These are phyloP conservation scores for Polydrusus tereticollis DNA, from an alignment of 2,888 invertebrate species.

Conservation along the genomic window DNA sequence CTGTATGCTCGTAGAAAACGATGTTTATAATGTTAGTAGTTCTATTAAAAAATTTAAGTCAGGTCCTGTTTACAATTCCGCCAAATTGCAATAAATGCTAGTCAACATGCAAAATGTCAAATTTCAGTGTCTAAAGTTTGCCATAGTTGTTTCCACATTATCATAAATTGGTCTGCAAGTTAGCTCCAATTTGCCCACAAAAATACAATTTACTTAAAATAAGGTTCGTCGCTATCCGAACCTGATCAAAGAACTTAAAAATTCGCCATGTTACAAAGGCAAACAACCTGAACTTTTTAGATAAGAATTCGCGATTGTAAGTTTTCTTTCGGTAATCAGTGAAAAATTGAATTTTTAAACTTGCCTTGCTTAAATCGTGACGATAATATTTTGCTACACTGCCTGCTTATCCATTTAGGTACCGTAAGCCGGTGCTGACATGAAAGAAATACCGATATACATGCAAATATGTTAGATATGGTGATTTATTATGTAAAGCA, in stretches of 20 bases:
- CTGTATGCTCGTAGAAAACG: no score
- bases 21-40: no score
- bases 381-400: slow-evolving; percentile 17
- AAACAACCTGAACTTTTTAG: slow-evolving; percentile 47
- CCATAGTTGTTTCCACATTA: no score
- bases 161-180: no score
- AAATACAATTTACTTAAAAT: not conserved
- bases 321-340: slow-evolving; percentile 43
- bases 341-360: slow-evolving; percentile 49
- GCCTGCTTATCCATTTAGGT: slow-evolving; percentile 2
- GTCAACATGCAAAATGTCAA: no score
- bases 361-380: slow-evolving; percentile 31
- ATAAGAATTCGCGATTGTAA: slow-evolving; percentile 48
- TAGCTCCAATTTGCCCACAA: no score
- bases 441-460: slow-evolving; percentile 42
- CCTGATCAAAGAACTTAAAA: not conserved
- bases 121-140: no score
- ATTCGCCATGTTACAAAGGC: slow-evolving; percentile 27
- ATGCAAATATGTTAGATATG: slow-evolving; percentile 29
- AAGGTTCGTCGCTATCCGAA: not conserved
- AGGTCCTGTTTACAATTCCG: no score
- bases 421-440: slow-evolving; percentile 38
- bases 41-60: no score
- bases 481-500: slow-evolving; percentile 1
- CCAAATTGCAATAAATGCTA: no score